phyloP scores from a whole-genome alignment of 2,797 vertebrate species.

The Centropyge bicolor region DNA sequence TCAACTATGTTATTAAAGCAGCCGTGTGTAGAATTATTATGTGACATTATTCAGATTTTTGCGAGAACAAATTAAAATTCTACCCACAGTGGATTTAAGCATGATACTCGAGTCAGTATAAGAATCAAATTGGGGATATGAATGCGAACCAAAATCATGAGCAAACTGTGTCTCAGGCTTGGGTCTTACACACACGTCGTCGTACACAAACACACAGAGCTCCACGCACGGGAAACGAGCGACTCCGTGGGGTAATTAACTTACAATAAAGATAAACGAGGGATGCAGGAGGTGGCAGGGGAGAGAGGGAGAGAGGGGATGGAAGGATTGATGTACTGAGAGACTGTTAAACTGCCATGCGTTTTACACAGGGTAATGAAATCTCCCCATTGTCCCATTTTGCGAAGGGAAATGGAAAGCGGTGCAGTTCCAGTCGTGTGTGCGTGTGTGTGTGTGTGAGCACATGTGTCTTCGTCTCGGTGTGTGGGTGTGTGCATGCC shows the following conservation, averaged over 20 bases:
- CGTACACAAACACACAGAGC: slow-evolving; percentile 1
- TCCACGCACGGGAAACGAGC: slow-evolving; percentile 5
- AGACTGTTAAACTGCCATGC: slow-evolving; percentile 73
- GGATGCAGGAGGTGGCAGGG: slow-evolving; percentile 22
- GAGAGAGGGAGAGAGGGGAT: slow-evolving; percentile 1
- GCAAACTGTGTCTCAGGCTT: background rate
- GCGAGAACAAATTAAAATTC: background rate
- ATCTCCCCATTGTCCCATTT: slow-evolving; percentile 65
- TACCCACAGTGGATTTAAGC: background rate
- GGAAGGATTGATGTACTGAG: slow-evolving; percentile 68
- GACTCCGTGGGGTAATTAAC: slow-evolving; percentile 62
- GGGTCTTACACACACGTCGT: background rate
- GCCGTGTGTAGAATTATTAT: too few relatives aligned
- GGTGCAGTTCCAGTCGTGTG: background rate
- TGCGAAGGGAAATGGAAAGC: slow-evolving; percentile 23
- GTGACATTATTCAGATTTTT: too few relatives aligned
- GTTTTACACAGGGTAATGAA: slow-evolving; percentile 68
- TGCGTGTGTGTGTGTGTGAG: background rate
- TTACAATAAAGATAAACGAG: slow-evolving; percentile 67
- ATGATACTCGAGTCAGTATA: background rate
- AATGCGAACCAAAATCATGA: background rate
- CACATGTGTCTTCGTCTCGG: background rate
- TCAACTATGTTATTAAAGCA: too few relatives aligned
- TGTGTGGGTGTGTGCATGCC: background rate
- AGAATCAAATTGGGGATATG: background rate